Conservation (phyloP, 2,888 invertebrate species). For the Monochamus alternatus region DNA sequence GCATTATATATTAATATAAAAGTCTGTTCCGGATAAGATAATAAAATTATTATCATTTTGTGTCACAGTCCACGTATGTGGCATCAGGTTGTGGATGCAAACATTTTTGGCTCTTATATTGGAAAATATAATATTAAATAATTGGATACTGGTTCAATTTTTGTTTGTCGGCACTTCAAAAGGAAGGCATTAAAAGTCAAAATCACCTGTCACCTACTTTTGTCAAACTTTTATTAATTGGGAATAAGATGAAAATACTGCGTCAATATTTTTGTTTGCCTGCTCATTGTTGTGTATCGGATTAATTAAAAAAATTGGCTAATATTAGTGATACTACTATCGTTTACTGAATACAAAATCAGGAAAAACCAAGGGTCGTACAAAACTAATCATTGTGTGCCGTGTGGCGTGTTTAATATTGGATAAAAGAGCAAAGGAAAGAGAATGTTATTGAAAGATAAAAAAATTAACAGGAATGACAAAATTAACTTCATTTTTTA, state of each 20-base stretch:
- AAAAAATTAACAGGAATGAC: too few species aligned
- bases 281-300: too few species aligned
- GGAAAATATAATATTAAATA: background rate
- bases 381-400: too few species aligned
- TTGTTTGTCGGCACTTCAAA: background rate
- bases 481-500: too few species aligned
- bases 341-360: too few species aligned
- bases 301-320: too few species aligned
- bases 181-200: background rate
- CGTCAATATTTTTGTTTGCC: background rate
- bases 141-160: background rate
- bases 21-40: slow-evolving; percentile 15
- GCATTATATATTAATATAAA: slow-evolving; percentile 23
- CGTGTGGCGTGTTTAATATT: too few species aligned
- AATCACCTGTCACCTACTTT: background rate
- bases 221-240: background rate
- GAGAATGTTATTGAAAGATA: too few species aligned
- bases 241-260: background rate
- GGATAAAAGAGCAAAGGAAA: too few species aligned
- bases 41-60: slow-evolving; percentile 6
- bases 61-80: background rate
- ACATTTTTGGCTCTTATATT: background rate
- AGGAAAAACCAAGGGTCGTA: too few species aligned
- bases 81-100: slow-evolving; percentile 11
- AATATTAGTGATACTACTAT: too few species aligned